Evolutionary conservation across 2,888 invertebrate species (phyloP).

Genomic region (Furcula furcula): DNA sequence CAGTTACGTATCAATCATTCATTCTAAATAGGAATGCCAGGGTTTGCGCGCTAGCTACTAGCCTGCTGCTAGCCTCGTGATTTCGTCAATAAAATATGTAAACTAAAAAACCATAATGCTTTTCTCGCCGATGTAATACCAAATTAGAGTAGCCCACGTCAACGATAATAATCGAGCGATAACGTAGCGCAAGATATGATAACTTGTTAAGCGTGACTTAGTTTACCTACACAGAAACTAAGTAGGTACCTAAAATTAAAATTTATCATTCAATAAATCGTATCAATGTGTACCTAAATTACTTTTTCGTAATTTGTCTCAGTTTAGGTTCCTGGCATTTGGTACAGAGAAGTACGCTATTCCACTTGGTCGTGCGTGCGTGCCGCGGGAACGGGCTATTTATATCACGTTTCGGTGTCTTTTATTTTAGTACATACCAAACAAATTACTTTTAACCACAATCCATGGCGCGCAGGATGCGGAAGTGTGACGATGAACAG

Average conservation of each 20-base stretch:
- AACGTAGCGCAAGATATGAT: neutral
- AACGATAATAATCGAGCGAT: slow-evolving; percentile 17
- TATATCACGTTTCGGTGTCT: slow-evolving; percentile 62
- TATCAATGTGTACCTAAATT: neutral
- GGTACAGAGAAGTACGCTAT: no score
- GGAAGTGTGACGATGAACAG: slow-evolving; percentile 32
- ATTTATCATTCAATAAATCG: no score
- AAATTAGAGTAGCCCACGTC: slow-evolving; percentile 20
- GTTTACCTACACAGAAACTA: no score
- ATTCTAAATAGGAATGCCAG: no score
- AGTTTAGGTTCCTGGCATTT: no score
- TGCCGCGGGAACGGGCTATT: slow-evolving; percentile 64
- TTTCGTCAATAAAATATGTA: neutral
- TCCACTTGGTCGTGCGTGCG: slow-evolving; percentile 39
- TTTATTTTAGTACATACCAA: slow-evolving; percentile 63
- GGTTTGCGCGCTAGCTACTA: no score
- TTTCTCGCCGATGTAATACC: neutral
- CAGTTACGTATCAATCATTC: neutral
- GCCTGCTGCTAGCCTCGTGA: slow-evolving; percentile 24
- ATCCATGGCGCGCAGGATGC: slow-evolving; percentile 37
- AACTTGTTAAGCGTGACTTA: no score
- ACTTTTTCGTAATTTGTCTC: slow-evolving; percentile 5
- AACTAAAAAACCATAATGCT: neutral
- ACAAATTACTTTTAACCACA: slow-evolving; percentile 32
- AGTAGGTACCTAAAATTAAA: no score